A percentile compares a stretch with the other conserved stretches of the same genome.
These are phyloP conservation scores for Eurosta solidaginis DNA, from an alignment of 1,140 invertebrate species.

Conservation along the genomic window DNA sequence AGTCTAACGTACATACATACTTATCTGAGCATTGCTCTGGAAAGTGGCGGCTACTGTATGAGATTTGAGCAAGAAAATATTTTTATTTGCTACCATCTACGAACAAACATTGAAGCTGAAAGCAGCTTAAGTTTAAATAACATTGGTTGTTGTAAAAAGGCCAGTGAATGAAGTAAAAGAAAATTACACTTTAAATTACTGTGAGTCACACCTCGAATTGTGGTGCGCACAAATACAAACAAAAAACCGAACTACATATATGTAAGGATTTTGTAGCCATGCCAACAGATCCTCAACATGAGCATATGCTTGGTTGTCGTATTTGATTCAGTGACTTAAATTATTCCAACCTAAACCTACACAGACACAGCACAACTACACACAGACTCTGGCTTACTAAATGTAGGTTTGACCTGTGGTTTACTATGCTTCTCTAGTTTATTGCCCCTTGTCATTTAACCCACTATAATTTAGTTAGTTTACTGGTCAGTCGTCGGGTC, in stretches of 20 bases:
- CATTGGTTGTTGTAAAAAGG: neutral
- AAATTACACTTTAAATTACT: neutral
- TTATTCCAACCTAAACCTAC: neutral
- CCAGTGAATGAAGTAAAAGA: neutral
- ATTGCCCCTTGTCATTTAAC: neutral
- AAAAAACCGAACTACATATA: neutral
- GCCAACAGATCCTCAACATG: neutral
- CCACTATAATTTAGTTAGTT: neutral
- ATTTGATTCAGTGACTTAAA: conserved; percentile 6
- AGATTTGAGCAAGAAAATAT: neutral
- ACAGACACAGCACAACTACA: neutral
- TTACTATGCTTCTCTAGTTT: neutral
- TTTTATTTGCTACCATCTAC: neutral
- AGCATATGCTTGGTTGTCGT: neutral
- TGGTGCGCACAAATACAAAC: neutral
- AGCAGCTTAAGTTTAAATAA: neutral
- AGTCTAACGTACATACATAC: too few relatives aligned
- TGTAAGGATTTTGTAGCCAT: neutral
- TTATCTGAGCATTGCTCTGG: too few relatives aligned
- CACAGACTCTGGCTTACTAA: neutral
- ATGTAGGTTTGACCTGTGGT: neutral
- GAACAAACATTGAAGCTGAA: neutral
- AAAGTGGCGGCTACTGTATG: neutral
- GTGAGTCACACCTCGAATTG: conserved; percentile 8
- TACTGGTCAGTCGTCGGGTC: neutral